Percentiles rank a stretch among this genome's conserved stretches.
Evolutionary conservation across 2,888 invertebrate genomes (phyloP).

Genomic region (Campopleginae sp.): DNA sequence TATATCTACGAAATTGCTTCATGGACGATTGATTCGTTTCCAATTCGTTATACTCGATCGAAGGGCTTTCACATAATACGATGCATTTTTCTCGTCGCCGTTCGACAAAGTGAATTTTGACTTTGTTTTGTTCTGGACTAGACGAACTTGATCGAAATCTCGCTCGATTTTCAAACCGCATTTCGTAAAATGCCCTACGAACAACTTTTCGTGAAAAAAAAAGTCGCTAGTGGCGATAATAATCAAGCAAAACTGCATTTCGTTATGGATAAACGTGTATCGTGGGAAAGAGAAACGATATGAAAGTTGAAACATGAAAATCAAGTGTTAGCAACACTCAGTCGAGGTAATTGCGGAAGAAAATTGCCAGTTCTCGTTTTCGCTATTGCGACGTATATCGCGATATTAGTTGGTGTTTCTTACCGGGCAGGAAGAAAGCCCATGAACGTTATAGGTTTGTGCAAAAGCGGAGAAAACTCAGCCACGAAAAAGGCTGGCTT

Average conservation of each 20-base stretch:
- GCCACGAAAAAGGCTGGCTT: conserved; percentile 43
- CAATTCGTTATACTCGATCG: background rate
- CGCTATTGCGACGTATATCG: conserved; percentile 25
- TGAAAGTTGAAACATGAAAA: background rate
- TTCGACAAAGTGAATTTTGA: background rate
- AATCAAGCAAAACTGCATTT: background rate
- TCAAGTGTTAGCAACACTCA: background rate
- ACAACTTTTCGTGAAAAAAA: background rate
- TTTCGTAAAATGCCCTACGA: background rate
- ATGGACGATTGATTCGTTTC: background rate
- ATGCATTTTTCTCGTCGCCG: background rate
- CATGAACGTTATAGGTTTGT: background rate
- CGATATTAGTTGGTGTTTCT: conserved; percentile 48
- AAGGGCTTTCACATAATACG: background rate
- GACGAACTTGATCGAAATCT: background rate
- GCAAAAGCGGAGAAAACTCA: conserved; percentile 34
- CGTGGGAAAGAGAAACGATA: background rate
- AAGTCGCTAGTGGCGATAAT: background rate
- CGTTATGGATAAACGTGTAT: background rate
- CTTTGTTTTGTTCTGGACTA: background rate
- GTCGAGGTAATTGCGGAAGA: conserved; percentile 14
- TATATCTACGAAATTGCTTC: background rate
- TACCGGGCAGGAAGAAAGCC: background rate
- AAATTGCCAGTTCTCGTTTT: conserved; percentile 46
- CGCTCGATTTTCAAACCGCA: background rate